Conservation (phyloP, 2,888 invertebrate genomes). For the Salpingus planirostris region DNA sequence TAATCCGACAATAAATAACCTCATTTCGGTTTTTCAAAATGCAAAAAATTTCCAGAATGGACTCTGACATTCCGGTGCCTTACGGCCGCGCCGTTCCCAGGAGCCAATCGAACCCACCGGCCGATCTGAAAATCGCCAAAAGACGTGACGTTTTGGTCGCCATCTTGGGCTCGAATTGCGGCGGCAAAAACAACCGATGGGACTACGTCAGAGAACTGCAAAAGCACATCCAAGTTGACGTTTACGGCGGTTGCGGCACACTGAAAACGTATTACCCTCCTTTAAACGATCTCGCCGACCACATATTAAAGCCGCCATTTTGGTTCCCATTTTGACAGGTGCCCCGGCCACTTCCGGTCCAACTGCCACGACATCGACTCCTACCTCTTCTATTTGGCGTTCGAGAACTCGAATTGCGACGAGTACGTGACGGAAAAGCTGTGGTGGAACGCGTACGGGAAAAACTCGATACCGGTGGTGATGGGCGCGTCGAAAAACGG, state of each 20-base stretch:
- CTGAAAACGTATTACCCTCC: slow-evolving; percentile 30
- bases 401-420: slow-evolving; percentile 61
- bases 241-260: slow-evolving; percentile 49
- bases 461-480: slow-evolving; percentile 55
- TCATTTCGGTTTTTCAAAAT: no score
- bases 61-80: slow-evolving; percentile 57
- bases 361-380: slow-evolving; percentile 50
- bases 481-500: slow-evolving; percentile 48
- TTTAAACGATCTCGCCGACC: neutral
- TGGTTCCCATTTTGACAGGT: slow-evolving; percentile 37
- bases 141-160: slow-evolving; percentile 43
- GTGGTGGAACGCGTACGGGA: slow-evolving; percentile 56
- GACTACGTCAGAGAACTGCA: slow-evolving; percentile 47
- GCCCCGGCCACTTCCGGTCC: slow-evolving; percentile 52
- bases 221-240: slow-evolving; percentile 50
- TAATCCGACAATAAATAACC: no score
- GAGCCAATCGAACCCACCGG: slow-evolving; percentile 7
- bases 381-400: slow-evolving; percentile 61
- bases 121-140: slow-evolving; percentile 27
- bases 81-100: slow-evolving; percentile 50
- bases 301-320: slow-evolving; percentile 1
- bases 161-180: slow-evolving; percentile 53
- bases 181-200: slow-evolving; percentile 44
- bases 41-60: slow-evolving; percentile 47
- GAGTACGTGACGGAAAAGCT: slow-evolving; percentile 65